Conservation (phyloP, 2,888 invertebrate genomes). For the Pogonocherus hispidulus region DNA sequence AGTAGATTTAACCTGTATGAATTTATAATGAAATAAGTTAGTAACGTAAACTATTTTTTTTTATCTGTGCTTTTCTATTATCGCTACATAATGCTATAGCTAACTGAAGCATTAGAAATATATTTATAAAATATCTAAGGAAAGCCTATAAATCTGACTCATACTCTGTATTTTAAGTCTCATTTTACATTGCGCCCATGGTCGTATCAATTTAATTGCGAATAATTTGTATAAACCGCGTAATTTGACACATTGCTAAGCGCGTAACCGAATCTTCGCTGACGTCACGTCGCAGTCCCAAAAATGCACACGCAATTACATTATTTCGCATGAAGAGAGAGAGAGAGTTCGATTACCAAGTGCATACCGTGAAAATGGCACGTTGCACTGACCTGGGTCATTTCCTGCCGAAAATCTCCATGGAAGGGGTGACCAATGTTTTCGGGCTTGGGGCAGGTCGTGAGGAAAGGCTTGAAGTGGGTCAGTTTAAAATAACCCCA, state of each 20-base stretch:
- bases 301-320: slow-evolving; percentile 27
- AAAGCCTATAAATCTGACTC: no score
- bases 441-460: slow-evolving; percentile 29
- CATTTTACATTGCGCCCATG: no score
- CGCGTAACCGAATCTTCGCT: not conserved
- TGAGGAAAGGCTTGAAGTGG: slow-evolving; percentile 4
- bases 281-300: slow-evolving; percentile 3
- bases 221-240: not conserved
- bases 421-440: slow-evolving; percentile 7
- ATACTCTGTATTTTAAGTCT: no score
- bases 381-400: slow-evolving; percentile 35
- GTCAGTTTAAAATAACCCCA: slow-evolving; percentile 24
- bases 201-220: no score
- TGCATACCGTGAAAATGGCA: slow-evolving; percentile 36
- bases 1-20: no score
- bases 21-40: no score
- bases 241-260: not conserved
- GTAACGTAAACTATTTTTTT: no score
- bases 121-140: no score
- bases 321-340: slow-evolving; percentile 29
- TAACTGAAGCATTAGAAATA: no score
- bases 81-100: no score
- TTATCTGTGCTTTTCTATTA: no score
- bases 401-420: slow-evolving; percentile 30
- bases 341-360: slow-evolving; percentile 23